Conservation (phyloP, 2,888 invertebrate species). For the Chirona hameri region DNA sequence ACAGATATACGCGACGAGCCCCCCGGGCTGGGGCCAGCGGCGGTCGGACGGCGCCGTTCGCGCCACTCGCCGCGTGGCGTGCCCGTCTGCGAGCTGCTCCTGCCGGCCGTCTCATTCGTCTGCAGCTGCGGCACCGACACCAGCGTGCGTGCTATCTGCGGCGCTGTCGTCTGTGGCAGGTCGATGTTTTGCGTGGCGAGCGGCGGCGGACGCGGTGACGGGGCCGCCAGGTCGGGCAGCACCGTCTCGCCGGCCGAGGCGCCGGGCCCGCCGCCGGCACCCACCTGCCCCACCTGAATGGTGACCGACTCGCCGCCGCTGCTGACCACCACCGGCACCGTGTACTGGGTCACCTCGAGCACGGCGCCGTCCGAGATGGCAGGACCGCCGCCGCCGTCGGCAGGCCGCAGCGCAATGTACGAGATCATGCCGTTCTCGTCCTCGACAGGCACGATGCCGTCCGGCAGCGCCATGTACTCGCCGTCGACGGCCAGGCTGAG, state of each 20-base stretch:
- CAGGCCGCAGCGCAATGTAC: slow-evolving; percentile 26
- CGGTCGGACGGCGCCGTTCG: neutral
- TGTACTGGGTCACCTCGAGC: slow-evolving; percentile 5
- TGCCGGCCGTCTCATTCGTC: neutral
- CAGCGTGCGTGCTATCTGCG: neutral
- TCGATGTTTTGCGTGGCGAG: neutral
- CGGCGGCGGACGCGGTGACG: neutral
- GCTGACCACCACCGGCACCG: neutral
- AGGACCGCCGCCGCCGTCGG: neutral
- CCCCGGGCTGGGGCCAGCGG: neutral
- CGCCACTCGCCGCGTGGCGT: neutral
- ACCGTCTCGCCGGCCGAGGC: neutral
- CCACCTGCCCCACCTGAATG: neutral
- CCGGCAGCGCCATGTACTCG: slow-evolving; percentile 25
- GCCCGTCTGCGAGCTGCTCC: neutral
- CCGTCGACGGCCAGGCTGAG: slow-evolving; percentile 49
- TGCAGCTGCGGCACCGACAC: neutral
- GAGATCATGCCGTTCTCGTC: slow-evolving; percentile 28
- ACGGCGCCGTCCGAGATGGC: neutral
- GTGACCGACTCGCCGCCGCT: neutral
- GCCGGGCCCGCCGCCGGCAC: neutral
- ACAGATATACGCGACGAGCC: neutral
- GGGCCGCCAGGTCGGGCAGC: neutral
- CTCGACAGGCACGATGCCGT: slow-evolving; percentile 22
- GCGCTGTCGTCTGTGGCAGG: neutral